Percentiles rank a stretch among this genome's conserved stretches.
Conservation (phyloP, 2,113 vertebrate genomes). For the Macrotus californicus region DNA sequence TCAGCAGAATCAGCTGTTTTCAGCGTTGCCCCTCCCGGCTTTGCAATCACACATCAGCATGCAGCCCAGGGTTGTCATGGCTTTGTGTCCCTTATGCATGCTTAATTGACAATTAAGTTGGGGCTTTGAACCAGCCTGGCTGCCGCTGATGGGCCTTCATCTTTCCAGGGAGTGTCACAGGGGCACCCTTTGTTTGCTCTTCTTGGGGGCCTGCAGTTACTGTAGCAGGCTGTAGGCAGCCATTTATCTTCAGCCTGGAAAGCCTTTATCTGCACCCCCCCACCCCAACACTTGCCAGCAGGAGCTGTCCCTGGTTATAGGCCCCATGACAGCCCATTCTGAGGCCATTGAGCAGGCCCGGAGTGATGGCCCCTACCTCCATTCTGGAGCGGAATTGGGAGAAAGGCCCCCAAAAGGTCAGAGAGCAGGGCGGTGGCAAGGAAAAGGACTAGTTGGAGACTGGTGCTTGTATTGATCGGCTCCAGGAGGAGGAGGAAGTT, state of each 20-base stretch:
- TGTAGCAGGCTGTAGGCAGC: constrained; percentile 82
- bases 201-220: constrained; percentile 91
- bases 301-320: constrained; percentile 86
- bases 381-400: constrained; percentile 69
- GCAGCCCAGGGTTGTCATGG: constrained; percentile 91
- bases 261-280: constrained; percentile 84
- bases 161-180: constrained; percentile 84
- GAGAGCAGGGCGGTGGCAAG: constrained; percentile 80
- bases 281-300: constrained; percentile 86
- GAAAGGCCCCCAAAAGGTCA: constrained; percentile 83
- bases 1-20: constrained; percentile 98
- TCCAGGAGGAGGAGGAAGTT: constrained; percentile 63
- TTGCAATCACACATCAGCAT: constrained; percentile 91
- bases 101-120: constrained; percentile 98
- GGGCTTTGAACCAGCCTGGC: constrained; percentile 84
- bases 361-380: constrained; percentile 86
- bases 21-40: constrained; percentile 83
- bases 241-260: constrained; percentile 91
- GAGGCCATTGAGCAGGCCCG: constrained; percentile 82
- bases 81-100: constrained; percentile 92
- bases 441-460: constrained; percentile 79
- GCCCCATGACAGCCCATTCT: constrained; percentile 81
- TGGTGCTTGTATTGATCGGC: constrained; percentile 69
- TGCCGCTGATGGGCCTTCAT: constrained; percentile 89
- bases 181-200: constrained; percentile 90